phyloP scores from a whole-genome alignment of 1,140 invertebrate genomes.

The Megalonaias nervosa region DNA sequence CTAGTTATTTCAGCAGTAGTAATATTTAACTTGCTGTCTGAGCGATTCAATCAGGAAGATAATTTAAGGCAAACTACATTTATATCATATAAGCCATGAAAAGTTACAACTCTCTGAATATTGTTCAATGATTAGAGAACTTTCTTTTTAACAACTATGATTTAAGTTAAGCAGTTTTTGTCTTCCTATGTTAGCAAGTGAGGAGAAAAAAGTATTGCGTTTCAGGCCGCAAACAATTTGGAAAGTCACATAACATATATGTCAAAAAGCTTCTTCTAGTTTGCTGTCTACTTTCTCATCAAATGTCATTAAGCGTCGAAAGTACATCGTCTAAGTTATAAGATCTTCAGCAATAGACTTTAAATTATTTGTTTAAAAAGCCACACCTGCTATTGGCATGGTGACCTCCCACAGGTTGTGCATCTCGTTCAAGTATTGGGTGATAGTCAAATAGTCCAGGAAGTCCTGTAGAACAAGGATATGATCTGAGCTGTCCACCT shows the following conservation, averaged over 20 bases:
- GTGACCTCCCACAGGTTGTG: constrained; percentile 26
- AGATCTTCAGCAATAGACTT: background rate
- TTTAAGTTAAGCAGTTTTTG: too few relatives aligned
- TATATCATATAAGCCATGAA: too few relatives aligned
- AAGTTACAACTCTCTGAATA: too few relatives aligned
- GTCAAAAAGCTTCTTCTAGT: background rate
- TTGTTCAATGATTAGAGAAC: too few relatives aligned
- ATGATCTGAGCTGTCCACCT: constrained; percentile 38
- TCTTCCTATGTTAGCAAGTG: too few relatives aligned
- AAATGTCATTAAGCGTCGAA: background rate
- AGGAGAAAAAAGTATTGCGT: too few relatives aligned
- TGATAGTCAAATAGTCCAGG: constrained; percentile 10
- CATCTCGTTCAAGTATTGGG: constrained; percentile 27
- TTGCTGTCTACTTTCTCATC: background rate
- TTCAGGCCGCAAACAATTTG: background rate
- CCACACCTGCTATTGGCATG: constrained; percentile 58
- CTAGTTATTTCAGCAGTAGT: too few relatives aligned
- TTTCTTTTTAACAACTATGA: too few relatives aligned
- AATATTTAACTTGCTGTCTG: too few relatives aligned
- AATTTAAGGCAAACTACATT: too few relatives aligned
- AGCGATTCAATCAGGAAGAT: too few relatives aligned
- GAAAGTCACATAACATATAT: background rate
- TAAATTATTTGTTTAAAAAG: background rate
- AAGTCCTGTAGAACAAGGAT: constrained; percentile 47
- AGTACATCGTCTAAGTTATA: background rate